Percentiles rank a stretch among this genome's conserved stretches.
Evolutionary conservation across 2,888 invertebrate species (phyloP).

Genomic region (Zele albiditarsus): DNA sequence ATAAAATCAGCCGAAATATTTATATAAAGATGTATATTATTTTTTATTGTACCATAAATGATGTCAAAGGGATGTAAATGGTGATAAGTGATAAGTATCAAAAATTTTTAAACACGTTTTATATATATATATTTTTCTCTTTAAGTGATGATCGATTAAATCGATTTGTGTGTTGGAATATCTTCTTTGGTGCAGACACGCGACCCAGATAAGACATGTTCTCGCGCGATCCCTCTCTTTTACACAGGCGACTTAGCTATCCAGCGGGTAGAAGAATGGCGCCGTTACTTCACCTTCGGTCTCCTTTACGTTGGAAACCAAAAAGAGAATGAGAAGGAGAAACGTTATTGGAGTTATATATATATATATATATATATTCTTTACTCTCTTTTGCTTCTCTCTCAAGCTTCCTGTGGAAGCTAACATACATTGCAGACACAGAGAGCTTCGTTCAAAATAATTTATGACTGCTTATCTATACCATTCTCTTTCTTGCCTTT

Average conservation of each 20-base stretch:
- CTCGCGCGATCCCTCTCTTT: slow-evolving; percentile 16
- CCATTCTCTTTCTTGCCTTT: slow-evolving; percentile 8
- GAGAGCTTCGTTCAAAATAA: slow-evolving; percentile 33
- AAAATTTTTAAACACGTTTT: background rate
- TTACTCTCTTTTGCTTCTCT: background rate
- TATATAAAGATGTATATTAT: slow-evolving; percentile 2
- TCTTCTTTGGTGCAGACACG: background rate
- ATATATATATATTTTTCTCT: background rate
- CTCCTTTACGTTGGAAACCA: background rate
- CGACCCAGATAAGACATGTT: slow-evolving; percentile 22
- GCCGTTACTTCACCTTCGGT: slow-evolving; percentile 24
- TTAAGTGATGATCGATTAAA: background rate
- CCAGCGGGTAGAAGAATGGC: slow-evolving; percentile 30
- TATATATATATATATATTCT: slow-evolving; percentile 9
- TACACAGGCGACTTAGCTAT: slow-evolving; percentile 2
- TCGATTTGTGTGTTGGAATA: background rate
- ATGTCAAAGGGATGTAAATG: background rate
- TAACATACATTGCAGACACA: background rate
- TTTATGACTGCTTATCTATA: slow-evolving; percentile 38
- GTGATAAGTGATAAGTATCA: slow-evolving; percentile 7
- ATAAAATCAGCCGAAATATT: slow-evolving; percentile 3
- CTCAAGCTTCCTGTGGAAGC: background rate
- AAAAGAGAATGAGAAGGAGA: background rate
- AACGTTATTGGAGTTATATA: background rate
- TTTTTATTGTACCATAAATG: background rate